A percentile compares a stretch with the other conserved stretches of the same genome.
Conservation (phyloP, 2,113 vertebrate genomes). For the Malurus cyaneus region DNA sequence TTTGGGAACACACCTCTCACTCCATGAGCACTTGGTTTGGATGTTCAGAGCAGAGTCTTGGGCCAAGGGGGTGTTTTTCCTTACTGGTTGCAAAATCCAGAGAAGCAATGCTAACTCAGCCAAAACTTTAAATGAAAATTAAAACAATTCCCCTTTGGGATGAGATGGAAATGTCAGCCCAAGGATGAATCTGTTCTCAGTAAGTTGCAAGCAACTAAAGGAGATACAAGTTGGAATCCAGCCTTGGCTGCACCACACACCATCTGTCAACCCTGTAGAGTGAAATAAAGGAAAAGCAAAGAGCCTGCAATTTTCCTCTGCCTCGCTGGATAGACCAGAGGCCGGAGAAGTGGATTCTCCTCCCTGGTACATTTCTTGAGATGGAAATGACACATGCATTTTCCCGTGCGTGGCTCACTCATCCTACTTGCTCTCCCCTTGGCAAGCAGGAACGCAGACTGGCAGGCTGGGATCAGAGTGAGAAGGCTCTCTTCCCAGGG, state of each 20-base stretch:
- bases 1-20: not conserved
- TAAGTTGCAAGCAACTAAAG: not conserved
- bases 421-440: not conserved
- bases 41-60: not conserved
- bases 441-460: not conserved
- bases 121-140: constrained; percentile 28
- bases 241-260: constrained; percentile 41
- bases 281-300: not conserved
- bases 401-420: not conserved
- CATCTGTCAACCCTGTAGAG: constrained; percentile 35
- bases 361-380: not conserved
- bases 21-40: not conserved
- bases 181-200: constrained; percentile 52
- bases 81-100: not conserved
- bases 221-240: constrained; percentile 38
- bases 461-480: not conserved
- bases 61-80: not conserved
- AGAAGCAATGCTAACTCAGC: constrained; percentile 1
- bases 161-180: constrained; percentile 54
- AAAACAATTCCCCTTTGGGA: constrained; percentile 35
- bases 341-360: not conserved
- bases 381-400: not conserved
- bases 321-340: not conserved
- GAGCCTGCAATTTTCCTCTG: not conserved
- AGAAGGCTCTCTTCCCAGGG: not conserved